A percentile compares a stretch with the other conserved stretches of the same genome.
Evolutionary conservation across 2,113 vertebrate genomes (phyloP).

Genomic region (Sclerurus mexicanus): DNA sequence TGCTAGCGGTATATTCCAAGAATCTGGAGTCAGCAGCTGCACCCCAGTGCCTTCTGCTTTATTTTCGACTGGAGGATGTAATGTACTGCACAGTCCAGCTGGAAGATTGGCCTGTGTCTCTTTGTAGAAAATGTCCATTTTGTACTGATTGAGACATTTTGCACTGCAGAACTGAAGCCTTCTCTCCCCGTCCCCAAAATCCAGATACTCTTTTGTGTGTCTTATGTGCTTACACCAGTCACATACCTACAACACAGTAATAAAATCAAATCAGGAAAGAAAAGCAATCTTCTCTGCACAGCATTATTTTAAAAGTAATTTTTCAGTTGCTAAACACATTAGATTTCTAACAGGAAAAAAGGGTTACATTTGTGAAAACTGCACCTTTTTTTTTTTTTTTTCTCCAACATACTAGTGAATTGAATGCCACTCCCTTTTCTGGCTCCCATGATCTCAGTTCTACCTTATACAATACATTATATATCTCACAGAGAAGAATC

Average conservation of each 20-base stretch:
- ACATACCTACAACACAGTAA: conserved; percentile 92
- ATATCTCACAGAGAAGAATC: neutral
- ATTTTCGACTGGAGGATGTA: conserved; percentile 85
- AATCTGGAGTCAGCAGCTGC: conserved; percentile 98
- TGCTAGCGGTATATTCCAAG: conserved; percentile 92
- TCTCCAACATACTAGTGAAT: neutral
- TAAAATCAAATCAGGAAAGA: conserved; percentile 75
- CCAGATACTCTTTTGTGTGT: conserved; percentile 99
- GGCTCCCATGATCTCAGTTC: neutral
- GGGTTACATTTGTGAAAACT: neutral
- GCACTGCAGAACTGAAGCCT: conserved; percentile 99
- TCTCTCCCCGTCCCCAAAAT: conserved; percentile 98
- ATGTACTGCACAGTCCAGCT: conserved; percentile 90
- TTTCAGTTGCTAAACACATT: conserved; percentile 45
- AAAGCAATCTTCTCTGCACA: conserved; percentile 64
- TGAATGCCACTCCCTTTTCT: neutral
- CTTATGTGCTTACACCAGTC: conserved; percentile 99
- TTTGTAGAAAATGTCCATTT: conserved; percentile 99
- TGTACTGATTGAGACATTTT: conserved; percentile 99
- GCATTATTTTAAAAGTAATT: conserved; percentile 54
- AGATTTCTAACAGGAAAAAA: conserved; percentile 18
- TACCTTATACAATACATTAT: neutral
- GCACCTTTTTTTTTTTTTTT: neutral
- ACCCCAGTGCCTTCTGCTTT: conserved; percentile 89
- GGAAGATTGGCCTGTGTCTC: conserved; percentile 98